phyloP scores from a whole-genome alignment of 2,888 invertebrate species.

The Acanthosepion pharaonis region DNA sequence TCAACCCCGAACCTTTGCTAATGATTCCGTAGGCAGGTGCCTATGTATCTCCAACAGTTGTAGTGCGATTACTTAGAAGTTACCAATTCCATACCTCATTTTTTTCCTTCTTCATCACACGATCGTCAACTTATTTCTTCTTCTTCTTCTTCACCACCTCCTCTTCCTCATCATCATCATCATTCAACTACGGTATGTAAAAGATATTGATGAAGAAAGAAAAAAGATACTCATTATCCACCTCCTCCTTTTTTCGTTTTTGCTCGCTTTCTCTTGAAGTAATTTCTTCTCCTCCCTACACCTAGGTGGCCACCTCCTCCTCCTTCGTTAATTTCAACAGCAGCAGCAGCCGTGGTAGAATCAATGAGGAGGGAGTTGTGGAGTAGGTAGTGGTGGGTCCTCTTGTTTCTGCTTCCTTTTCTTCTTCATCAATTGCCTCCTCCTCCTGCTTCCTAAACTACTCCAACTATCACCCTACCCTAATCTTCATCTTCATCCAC shows the following conservation, averaged over 20 bases:
- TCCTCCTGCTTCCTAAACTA: background rate
- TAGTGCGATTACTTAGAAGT: background rate
- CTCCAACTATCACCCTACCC: slow-evolving; percentile 18
- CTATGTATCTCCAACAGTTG: background rate
- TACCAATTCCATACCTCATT: background rate
- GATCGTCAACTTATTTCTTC: background rate
- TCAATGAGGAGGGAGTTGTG: background rate
- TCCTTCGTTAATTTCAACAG: background rate
- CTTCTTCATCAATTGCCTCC: slow-evolving; percentile 22
- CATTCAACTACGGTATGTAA: background rate
- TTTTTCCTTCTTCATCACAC: background rate
- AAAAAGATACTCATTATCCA: slow-evolving; percentile 33
- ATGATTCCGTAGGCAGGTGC: background rate
- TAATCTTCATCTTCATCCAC: slow-evolving; percentile 21
- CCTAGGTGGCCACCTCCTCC: background rate
- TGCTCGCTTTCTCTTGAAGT: background rate
- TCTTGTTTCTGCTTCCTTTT: background rate
- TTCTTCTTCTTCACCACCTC: background rate
- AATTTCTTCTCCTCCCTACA: background rate
- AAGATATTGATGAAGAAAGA: slow-evolving; percentile 33
- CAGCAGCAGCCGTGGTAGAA: background rate
- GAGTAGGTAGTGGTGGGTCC: background rate
- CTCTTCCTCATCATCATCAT: background rate
- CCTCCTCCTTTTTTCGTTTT: background rate
- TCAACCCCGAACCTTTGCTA: background rate